Percentiles rank a stretch among this genome's conserved stretches.
Evolutionary conservation across 2,113 vertebrate genomes (phyloP).

Genomic region (Oryzias curvinotus): DNA sequence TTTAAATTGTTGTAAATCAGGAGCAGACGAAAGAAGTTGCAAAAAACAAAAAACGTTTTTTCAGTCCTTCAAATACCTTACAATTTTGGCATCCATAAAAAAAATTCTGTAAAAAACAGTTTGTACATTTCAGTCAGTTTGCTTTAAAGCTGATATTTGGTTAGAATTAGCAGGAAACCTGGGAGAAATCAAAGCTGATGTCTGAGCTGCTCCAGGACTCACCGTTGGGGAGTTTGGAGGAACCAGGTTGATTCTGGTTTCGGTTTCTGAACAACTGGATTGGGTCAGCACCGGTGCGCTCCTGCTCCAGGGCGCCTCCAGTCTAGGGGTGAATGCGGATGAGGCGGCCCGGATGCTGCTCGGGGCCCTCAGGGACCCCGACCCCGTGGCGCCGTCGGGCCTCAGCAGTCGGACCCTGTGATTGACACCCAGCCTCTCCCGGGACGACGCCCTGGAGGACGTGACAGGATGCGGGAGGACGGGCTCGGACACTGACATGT

Average conservation of each 20-base stretch:
- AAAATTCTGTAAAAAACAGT: no score
- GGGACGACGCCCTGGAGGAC: constrained; percentile 74
- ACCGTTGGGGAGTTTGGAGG: constrained; percentile 79
- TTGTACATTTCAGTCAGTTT: no score
- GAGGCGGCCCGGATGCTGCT: constrained; percentile 60
- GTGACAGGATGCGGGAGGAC: constrained; percentile 63
- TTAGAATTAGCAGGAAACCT: no score
- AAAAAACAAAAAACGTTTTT: no score
- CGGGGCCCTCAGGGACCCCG: constrained; percentile 61
- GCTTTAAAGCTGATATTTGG: no score
- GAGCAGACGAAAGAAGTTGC: no score
- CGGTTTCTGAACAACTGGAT: constrained; percentile 71
- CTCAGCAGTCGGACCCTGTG: constrained; percentile 60
- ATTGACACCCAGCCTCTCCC: constrained; percentile 48
- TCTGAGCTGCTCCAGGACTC: background rate
- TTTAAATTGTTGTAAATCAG: no score
- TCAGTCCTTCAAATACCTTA: no score
- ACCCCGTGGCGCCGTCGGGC: constrained; percentile 67
- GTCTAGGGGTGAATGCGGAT: constrained; percentile 29
- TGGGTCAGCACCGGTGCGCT: constrained; percentile 56
- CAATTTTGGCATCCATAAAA: no score
- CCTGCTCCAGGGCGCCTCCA: constrained; percentile 50
- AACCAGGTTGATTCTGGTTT: constrained; percentile 57
- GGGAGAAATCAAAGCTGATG: background rate
- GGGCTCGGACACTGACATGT: constrained; percentile 66